phyloP scores from a whole-genome alignment of 2,113 vertebrate genomes.

The Castor canadensis region DNA sequence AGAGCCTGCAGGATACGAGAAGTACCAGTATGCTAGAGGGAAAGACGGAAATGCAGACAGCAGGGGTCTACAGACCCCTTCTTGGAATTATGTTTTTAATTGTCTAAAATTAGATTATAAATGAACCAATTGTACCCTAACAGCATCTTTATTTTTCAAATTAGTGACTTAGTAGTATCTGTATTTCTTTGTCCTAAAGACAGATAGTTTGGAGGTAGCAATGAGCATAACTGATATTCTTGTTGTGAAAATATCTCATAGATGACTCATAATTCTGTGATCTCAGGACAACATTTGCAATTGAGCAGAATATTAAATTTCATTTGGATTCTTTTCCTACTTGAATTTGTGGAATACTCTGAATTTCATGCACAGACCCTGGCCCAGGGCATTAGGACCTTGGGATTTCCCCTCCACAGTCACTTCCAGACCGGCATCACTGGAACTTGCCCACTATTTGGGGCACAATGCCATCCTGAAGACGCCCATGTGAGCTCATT shows the following conservation, averaged over 20 bases:
- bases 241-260: background rate
- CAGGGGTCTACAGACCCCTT: background rate
- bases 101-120: background rate
- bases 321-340: background rate
- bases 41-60: background rate
- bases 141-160: background rate
- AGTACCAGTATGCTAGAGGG: constrained; percentile 23
- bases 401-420: background rate
- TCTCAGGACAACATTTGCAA: background rate
- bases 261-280: background rate
- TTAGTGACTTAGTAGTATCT: too few relatives aligned
- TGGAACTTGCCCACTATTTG: constrained; percentile 57
- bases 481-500: too few relatives aligned
- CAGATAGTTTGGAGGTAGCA: too few relatives aligned
- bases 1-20: constrained; percentile 34
- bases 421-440: background rate
- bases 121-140: too few relatives aligned
- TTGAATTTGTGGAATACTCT: background rate
- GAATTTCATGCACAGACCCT: background rate
- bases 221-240: background rate
- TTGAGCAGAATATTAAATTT: background rate
- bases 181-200: too few relatives aligned
- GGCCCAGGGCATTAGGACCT: background rate
- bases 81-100: background rate
- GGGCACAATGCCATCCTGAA: constrained; percentile 73